Evolutionary conservation across 1,140 invertebrate species (phyloP), one percentile per base, ranked within the genome.

Genomic region (Helicoverpa armigera): DNA sequence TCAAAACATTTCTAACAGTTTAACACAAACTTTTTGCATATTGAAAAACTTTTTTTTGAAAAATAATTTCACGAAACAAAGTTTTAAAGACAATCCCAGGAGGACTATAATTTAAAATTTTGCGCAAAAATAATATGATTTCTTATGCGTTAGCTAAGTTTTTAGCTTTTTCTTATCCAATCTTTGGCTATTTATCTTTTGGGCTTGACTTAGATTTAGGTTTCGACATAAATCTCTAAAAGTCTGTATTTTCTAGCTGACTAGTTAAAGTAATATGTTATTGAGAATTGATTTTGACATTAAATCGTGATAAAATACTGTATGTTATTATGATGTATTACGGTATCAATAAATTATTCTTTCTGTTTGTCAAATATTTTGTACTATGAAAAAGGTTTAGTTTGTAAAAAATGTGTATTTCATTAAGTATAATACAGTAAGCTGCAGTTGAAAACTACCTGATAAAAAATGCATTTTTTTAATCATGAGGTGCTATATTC

Each of bases 151-250:
- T 54, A 54, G n/a, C 53, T 43, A 43, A 43, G 5, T 43, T 54
- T 54, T 54, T 54, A 54, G n/a, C 53, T 54, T 54, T 54, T 14
- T 3, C 13, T n/a, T 54, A n/a, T 35, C n/a, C 13, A 54, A 54
- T 54, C 14, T 54, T 54, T 54, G 53, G 53, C 14, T 54, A 54
- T 54, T 54, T n/a, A 54, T 54, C 14, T 54, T 54, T 54, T n/a
- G 5, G n/a, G 53, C 0, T 4, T 14, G 53, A 54, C 53, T 54
- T 54, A 7, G 53, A n/a, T 54, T 54, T 54, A 16, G 35, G 9
- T 43, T n/a, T 54, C 13, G 5, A 14, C 53, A n/a, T n/a, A n/a
- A n/a, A 54, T 54, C 5, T 54, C n/a, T 16, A 54, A 54, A 54
- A 54, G 35, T 43, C 35, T 43, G 35, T 43, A 43, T 43, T 43